Percentiles rank a stretch among this genome's conserved stretches.
phyloP scores from a whole-genome alignment of 1,140 invertebrate genomes.

The Probaryconus sp. region DNA sequence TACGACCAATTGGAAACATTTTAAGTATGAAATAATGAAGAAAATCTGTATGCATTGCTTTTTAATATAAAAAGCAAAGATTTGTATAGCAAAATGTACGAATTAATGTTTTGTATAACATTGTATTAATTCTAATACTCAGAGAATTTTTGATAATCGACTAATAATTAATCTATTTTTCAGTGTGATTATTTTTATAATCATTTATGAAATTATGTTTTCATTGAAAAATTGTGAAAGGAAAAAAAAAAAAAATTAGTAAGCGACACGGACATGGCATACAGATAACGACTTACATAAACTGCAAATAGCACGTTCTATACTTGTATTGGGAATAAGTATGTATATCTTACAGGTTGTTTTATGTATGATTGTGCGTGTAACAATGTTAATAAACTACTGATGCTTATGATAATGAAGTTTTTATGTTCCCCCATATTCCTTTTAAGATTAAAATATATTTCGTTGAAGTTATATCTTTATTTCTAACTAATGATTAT shows the following conservation, averaged over 20 bases:
- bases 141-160: too few relatives aligned
- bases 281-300: constrained; percentile 75
- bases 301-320: constrained; percentile 66
- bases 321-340: constrained; percentile 65
- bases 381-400: constrained; percentile 77
- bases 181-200: constrained; percentile 31
- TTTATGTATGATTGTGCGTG: constrained; percentile 77
- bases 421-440: constrained; percentile 14
- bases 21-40: constrained; percentile 33
- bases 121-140: too few relatives aligned
- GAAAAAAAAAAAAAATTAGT: constrained; percentile 36
- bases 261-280: constrained; percentile 72
- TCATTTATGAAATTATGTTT: constrained; percentile 14
- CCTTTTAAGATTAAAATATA: too few relatives aligned
- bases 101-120: too few relatives aligned
- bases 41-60: too few relatives aligned
- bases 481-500: too few relatives aligned
- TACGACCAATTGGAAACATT: too few relatives aligned
- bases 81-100: too few relatives aligned
- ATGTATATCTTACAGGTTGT: constrained; percentile 74
- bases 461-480: too few relatives aligned
- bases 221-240: too few relatives aligned
- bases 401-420: constrained; percentile 72
- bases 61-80: too few relatives aligned
- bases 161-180: too few relatives aligned